phyloP scores from a whole-genome alignment of 2,113 vertebrate species.

The Chaenocephalus aceratus region DNA sequence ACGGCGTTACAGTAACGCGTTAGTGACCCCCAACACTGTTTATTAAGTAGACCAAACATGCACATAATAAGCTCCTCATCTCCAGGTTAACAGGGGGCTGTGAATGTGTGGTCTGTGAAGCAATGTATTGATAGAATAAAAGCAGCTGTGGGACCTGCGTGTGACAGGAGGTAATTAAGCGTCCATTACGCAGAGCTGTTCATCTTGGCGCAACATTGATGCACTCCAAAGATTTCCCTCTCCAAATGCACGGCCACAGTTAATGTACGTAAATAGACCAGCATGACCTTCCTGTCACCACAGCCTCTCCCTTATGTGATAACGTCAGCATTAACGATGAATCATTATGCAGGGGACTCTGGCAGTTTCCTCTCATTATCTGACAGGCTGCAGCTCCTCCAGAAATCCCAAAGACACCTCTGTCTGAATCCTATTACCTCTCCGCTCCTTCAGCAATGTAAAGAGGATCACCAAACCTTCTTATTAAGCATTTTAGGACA shows the following conservation, averaged over 20 bases:
- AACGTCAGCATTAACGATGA: constrained; percentile 68
- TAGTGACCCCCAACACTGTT: too few species aligned
- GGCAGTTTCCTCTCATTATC: constrained; percentile 69
- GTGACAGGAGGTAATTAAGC: constrained; percentile 72
- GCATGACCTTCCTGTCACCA: constrained; percentile 35
- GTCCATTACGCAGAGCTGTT: constrained; percentile 53
- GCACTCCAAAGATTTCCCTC: constrained; percentile 44
- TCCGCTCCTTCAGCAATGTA: constrained; percentile 4
- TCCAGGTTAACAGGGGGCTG: constrained; percentile 17
- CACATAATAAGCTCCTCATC: constrained; percentile 22
- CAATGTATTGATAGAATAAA: constrained; percentile 27
- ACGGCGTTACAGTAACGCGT: too few species aligned
- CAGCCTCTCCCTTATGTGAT: constrained; percentile 26
- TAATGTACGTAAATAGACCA: constrained; percentile 57
- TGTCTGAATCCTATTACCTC: constrained; percentile 46
- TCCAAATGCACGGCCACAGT: constrained; percentile 34
- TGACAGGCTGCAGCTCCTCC: constrained; percentile 46
- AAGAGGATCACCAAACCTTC: constrained; percentile 21
- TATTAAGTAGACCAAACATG: constrained; percentile 25
- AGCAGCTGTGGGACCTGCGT: constrained; percentile 42
- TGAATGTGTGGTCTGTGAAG: constrained; percentile 50
- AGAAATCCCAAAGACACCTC: constrained; percentile 46
- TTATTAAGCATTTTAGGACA: constrained; percentile 12
- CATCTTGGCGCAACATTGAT: constrained; percentile 51
- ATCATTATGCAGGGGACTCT: constrained; percentile 72